phyloP scores from a whole-genome alignment of 1,140 invertebrate genomes.

The Cotesia chilonis region DNA sequence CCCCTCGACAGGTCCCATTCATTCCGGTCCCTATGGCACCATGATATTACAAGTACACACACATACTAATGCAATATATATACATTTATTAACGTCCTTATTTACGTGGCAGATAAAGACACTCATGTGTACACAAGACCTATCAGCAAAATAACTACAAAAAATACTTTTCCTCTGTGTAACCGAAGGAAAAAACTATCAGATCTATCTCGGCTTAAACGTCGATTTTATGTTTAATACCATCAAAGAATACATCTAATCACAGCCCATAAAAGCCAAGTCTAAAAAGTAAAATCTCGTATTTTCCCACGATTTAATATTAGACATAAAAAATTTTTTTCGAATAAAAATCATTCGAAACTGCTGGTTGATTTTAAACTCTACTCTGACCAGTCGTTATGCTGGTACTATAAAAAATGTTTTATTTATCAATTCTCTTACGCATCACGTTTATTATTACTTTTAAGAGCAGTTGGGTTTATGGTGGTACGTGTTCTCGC shows the following conservation, averaged over 20 bases:
- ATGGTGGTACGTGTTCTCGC: background rate
- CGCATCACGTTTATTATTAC: background rate
- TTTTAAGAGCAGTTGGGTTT: background rate
- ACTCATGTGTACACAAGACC: too few relatives aligned
- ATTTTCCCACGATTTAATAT: too few relatives aligned
- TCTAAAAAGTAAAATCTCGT: too few relatives aligned
- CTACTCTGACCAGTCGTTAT: background rate
- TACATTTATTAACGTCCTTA: background rate
- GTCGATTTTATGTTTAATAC: too few relatives aligned
- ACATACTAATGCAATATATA: constrained; percentile 13
- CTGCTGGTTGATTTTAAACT: background rate
- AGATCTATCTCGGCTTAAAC: too few relatives aligned
- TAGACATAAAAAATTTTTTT: too few relatives aligned
- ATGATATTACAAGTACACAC: constrained; percentile 14
- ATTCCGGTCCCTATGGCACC: constrained; percentile 30
- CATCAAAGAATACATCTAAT: too few relatives aligned
- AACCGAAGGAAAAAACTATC: too few relatives aligned
- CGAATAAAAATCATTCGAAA: background rate
- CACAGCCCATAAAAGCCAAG: too few relatives aligned
- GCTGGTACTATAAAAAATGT: constrained; percentile 13
- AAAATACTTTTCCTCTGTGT: too few relatives aligned
- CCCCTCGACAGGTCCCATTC: constrained; percentile 44
- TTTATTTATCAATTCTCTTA: constrained; percentile 4
- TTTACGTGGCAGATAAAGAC: too few relatives aligned
- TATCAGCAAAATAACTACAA: too few relatives aligned